A percentile compares a stretch with the other conserved stretches of the same genome.
These are phyloP conservation scores for Mechanitis messenoides DNA, from an alignment of 2,888 invertebrate genomes.

Conservation along the genomic window DNA sequence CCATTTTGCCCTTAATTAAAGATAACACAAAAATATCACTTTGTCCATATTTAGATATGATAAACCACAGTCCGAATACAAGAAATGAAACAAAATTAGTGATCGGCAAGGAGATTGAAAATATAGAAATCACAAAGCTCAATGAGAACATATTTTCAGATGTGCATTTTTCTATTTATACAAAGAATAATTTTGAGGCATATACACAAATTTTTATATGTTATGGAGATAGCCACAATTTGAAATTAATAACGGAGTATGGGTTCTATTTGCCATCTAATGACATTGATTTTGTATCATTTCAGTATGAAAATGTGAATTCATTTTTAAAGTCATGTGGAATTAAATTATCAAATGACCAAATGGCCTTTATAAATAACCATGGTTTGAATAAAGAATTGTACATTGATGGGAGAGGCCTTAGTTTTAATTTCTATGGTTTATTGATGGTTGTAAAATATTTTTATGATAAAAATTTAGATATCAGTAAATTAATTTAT, in stretches of 20 bases:
- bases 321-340: slow-evolving; percentile 50
- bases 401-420: slow-evolving; percentile 78
- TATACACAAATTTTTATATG: slow-evolving; percentile 90
- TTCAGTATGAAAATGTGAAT: slow-evolving; percentile 75
- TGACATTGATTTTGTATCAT: slow-evolving; percentile 80
- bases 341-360: slow-evolving; percentile 71
- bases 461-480: slow-evolving; percentile 55
- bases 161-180: slow-evolving; percentile 65
- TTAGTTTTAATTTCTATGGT: slow-evolving; percentile 81
- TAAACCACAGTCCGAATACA: slow-evolving; percentile 86
- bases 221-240: slow-evolving; percentile 89
- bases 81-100: slow-evolving; percentile 72
- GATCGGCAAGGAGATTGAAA: slow-evolving; percentile 50
- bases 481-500: slow-evolving; percentile 65
- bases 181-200: slow-evolving; percentile 73
- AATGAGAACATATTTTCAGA: slow-evolving; percentile 54
- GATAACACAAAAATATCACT: slow-evolving; percentile 83
- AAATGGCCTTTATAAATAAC: slow-evolving; percentile 79
- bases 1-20: slow-evolving; percentile 60
- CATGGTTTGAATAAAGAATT: slow-evolving; percentile 79
- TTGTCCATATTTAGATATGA: slow-evolving; percentile 92
- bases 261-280: slow-evolving; percentile 87
- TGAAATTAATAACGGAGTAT: slow-evolving; percentile 89
- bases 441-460: slow-evolving; percentile 66
- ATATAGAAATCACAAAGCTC: slow-evolving; percentile 47